phyloP scores from a whole-genome alignment of 2,888 invertebrate genomes.

The Xylocampa areola region DNA sequence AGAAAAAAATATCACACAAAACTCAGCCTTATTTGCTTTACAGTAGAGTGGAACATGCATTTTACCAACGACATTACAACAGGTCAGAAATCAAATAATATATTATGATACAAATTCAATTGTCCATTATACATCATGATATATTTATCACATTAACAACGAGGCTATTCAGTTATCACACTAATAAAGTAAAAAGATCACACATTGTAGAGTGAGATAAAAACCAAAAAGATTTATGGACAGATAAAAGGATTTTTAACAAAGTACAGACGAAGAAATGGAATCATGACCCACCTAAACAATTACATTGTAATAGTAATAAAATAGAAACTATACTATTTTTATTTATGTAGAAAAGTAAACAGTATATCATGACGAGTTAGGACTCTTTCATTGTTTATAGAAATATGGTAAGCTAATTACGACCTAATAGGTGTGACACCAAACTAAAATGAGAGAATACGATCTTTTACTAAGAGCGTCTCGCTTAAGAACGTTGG shows the following conservation, averaged over 20 bases:
- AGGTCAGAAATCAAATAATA: conserved; percentile 14
- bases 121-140: conserved; percentile 23
- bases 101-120: conserved; percentile 24
- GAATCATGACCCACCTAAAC: no score
- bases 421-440: no score
- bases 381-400: no score
- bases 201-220: conserved; percentile 60
- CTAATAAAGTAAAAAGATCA: conserved; percentile 61
- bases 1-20: conserved; percentile 8
- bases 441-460: no score
- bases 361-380: no score
- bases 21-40: conserved; percentile 2
- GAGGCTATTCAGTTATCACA: conserved; percentile 48
- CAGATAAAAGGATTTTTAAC: conserved; percentile 65
- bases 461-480: no score
- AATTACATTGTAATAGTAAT: no score
- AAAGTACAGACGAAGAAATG: no score
- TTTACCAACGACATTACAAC: not conserved
- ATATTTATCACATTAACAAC: conserved; percentile 47
- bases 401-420: no score
- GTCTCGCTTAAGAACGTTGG: no score
- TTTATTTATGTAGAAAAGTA: no score
- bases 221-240: conserved; percentile 60
- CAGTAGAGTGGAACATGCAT: not conserved
- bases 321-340: no score